A percentile compares a stretch with the other conserved stretches of the same genome.
phyloP scores from a whole-genome alignment of 2,113 vertebrate genomes.

The Rhabdornis inornatus region DNA sequence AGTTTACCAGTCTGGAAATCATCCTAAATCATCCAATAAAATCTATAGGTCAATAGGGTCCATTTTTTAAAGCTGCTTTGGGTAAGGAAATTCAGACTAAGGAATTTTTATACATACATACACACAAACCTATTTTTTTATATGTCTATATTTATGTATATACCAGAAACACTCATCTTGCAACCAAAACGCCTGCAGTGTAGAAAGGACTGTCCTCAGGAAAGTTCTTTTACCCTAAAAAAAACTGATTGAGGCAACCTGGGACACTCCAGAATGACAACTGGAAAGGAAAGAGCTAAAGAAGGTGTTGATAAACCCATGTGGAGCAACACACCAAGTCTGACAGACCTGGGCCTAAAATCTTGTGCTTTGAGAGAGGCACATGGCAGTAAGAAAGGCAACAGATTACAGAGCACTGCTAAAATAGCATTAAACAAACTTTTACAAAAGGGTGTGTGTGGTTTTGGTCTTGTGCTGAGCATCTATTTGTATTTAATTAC shows the following conservation, averaged over 20 bases:
- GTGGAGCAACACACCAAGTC: not conserved
- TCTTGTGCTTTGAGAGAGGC: not conserved
- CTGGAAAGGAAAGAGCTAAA: not conserved
- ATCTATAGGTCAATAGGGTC: not conserved
- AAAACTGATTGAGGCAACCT: not conserved
- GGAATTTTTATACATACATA: not conserved
- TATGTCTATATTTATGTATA: fast-evolving
- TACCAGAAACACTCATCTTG: not conserved
- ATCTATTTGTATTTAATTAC: not conserved
- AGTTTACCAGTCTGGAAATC: not conserved
- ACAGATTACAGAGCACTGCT: not conserved
- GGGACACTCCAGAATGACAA: not conserved
- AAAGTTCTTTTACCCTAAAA: not conserved
- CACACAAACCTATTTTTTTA: not conserved
- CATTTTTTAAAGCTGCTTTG: not conserved
- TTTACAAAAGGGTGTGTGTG: not conserved
- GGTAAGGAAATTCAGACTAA: not conserved
- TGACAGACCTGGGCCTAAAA: not conserved
- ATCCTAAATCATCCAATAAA: not conserved
- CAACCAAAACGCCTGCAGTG: not conserved
- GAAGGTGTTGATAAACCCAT: not conserved
- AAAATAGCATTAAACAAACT: not conserved
- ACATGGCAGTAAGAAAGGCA: not conserved
- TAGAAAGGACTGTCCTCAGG: not conserved
- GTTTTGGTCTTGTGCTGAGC: not conserved